Percentiles rank a stretch among this genome's conserved stretches.
Evolutionary conservation across 23 tunicate genomes (phyloP).

Genomic region (Pegea sp.): DNA sequence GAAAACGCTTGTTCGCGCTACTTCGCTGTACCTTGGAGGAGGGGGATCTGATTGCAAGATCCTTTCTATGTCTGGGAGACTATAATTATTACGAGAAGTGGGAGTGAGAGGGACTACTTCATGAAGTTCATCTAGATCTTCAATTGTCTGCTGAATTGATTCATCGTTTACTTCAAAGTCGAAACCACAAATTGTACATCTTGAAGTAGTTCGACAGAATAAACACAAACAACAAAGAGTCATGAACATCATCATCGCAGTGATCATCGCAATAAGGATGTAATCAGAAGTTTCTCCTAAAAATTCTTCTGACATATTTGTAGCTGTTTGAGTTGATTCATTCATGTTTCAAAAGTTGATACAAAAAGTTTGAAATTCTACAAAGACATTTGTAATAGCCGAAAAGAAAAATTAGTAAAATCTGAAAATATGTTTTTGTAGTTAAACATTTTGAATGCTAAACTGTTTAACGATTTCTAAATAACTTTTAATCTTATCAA

Average conservation of each 20-base stretch:
- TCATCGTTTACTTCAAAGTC: slow-evolving; percentile 68
- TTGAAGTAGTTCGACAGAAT: slow-evolving; percentile 68
- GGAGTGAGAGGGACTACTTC: slow-evolving; percentile 94
- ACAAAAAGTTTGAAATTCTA: too few species aligned
- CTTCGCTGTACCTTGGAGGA: slow-evolving; percentile 76
- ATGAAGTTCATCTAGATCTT: slow-evolving; percentile 68
- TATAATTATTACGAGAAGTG: slow-evolving; percentile 23
- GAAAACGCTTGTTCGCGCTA: slow-evolving; percentile 6
- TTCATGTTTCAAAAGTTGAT: too few species aligned
- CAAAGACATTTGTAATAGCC: too few species aligned
- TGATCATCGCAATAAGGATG: slow-evolving; percentile 79
- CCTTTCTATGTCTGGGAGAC: slow-evolving; percentile 56
- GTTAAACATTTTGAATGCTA: too few species aligned
- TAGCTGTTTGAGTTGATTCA: too few species aligned
- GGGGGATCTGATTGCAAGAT: slow-evolving; percentile 66
- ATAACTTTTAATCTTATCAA: too few species aligned
- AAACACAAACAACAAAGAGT: slow-evolving; percentile 74
- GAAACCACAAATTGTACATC: slow-evolving; percentile 56
- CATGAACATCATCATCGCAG: slow-evolving; percentile 87
- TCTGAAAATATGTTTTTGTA: too few species aligned
- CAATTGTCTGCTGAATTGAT: slow-evolving; percentile 4
- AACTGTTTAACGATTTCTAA: too few species aligned
- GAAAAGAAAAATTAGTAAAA: too few species aligned
- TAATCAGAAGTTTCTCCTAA: slow-evolving; percentile 71
- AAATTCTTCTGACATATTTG: too few species aligned